A percentile compares a stretch with the other conserved stretches of the same genome.
Evolutionary conservation across 2,113 vertebrate genomes (phyloP).

Genomic region (Symphodus melops): DNA sequence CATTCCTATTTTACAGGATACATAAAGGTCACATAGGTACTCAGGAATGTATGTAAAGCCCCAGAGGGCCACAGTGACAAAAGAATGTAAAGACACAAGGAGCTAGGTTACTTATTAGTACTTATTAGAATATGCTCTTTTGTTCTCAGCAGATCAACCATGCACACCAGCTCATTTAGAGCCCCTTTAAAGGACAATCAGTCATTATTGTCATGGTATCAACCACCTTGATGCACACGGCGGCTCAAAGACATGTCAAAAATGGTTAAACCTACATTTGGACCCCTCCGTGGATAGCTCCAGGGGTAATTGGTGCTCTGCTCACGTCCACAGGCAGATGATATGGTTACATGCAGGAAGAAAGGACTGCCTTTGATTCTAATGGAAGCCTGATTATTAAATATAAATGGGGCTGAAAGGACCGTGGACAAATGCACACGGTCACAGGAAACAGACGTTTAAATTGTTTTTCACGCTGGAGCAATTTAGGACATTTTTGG

Average conservation of each 20-base stretch:
- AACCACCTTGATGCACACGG: conserved; percentile 53
- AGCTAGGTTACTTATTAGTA: conserved; percentile 32
- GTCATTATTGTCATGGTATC: conserved; percentile 57
- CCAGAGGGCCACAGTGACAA: conserved; percentile 13
- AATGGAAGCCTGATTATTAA: conserved; percentile 56
- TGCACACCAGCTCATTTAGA: conserved; percentile 52
- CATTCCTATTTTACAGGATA: conserved; percentile 20
- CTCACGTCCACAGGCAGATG: conserved; percentile 41
- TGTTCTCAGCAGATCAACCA: conserved; percentile 33
- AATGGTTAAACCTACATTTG: conserved; percentile 49
- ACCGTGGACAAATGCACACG: conserved; percentile 16
- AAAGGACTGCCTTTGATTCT: conserved; percentile 41
- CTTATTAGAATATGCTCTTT: conserved; percentile 16
- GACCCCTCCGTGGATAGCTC: conserved; percentile 18
- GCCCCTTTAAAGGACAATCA: conserved; percentile 59
- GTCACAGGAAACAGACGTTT: conserved; percentile 29
- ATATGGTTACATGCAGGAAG: conserved; percentile 34
- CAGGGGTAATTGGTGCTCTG: conserved; percentile 27
- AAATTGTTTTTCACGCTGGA: conserved; percentile 23
- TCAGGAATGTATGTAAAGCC: conserved; percentile 40
- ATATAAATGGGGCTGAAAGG: conserved; percentile 37
- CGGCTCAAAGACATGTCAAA: conserved; percentile 63
- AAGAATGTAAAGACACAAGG: conserved; percentile 39
- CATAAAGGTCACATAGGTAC: conserved; percentile 48
- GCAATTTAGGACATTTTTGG: conserved; percentile 2